A percentile compares a stretch with the other conserved stretches of the same genome.
Evolutionary conservation across 2,797 vertebrate genomes (phyloP).

Genomic region (Rachycentron canadum): DNA sequence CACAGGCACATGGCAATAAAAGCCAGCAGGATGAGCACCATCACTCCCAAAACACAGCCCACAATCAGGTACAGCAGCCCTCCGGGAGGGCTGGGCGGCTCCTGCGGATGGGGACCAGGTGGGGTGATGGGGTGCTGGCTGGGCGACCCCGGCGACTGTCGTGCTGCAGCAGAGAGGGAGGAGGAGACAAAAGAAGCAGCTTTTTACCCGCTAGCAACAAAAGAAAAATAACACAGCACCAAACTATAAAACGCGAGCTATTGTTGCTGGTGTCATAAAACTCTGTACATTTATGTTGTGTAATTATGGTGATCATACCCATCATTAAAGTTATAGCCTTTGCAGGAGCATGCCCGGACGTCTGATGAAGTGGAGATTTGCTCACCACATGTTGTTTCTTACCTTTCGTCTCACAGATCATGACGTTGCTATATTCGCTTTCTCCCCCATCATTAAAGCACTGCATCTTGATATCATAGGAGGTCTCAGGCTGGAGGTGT

Average conservation of each 20-base stretch:
- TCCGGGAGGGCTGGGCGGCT: conserved; percentile 73
- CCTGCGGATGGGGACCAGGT: conserved; percentile 76
- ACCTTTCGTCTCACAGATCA: conserved; percentile 99
- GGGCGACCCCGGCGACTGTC: conserved; percentile 85
- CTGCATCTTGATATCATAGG: conserved; percentile 98
- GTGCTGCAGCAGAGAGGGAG: conserved; percentile 79
- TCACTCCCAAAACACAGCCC: conserved; percentile 92
- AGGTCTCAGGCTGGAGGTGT: conserved; percentile 94
- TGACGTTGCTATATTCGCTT: conserved; percentile 97
- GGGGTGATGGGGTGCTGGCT: conserved; percentile 90
- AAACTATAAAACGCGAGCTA: conserved; percentile 45
- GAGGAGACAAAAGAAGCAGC: conserved; percentile 32
- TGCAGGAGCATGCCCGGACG: conserved; percentile 59
- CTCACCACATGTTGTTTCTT: conserved; percentile 53
- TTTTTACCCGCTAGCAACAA: conserved; percentile 22
- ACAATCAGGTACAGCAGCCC: conserved; percentile 93
- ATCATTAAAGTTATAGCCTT: conserved; percentile 52
- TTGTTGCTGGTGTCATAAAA: conserved; percentile 67
- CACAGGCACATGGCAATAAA: conserved; percentile 98
- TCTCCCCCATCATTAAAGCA: conserved; percentile 94
- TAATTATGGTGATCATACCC: conserved; percentile 61
- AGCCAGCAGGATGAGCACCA: conserved; percentile 95
- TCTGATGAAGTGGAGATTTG: conserved; percentile 38
- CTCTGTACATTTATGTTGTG: conserved; percentile 43
- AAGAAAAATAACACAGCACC: conserved; percentile 35